Evolutionary conservation across 2,113 vertebrate genomes (phyloP).

Genomic region (Alligator mississippiensis): DNA sequence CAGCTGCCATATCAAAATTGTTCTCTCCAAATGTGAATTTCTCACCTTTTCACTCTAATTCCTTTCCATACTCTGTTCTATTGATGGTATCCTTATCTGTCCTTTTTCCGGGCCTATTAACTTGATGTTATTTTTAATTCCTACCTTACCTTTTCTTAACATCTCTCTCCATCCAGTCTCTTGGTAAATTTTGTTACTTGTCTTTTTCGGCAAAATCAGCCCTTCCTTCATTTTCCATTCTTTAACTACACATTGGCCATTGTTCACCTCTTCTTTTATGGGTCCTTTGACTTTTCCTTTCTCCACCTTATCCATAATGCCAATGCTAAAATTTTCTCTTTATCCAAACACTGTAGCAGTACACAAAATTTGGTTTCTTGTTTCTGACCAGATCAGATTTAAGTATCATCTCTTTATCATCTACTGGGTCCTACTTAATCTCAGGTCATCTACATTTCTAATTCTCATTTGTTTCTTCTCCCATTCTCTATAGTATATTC

Average conservation of each 20-base stretch:
- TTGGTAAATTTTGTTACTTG: not conserved
- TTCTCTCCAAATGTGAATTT: not conserved
- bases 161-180: not conserved
- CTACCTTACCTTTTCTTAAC: fast-evolving
- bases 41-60: not conserved
- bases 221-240: not conserved
- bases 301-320: not conserved
- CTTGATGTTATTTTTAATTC: not conserved
- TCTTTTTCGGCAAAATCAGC: not conserved
- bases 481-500: fast-evolving
- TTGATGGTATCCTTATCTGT: not conserved
- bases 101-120: not conserved
- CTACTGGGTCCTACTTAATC: not conserved
- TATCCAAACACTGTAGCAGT: not conserved
- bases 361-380: not conserved
- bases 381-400: not conserved
- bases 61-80: not conserved
- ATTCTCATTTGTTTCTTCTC: not conserved
- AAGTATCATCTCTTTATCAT: not conserved
- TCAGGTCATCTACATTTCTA: not conserved
- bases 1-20: not conserved
- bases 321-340: not conserved
- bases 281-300: not conserved
- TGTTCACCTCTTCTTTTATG: not conserved
- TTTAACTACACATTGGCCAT: not conserved